Base-by-base conservation (phyloP, 2,888 invertebrate genomes). In the Cephus nigrinus region DNA sequence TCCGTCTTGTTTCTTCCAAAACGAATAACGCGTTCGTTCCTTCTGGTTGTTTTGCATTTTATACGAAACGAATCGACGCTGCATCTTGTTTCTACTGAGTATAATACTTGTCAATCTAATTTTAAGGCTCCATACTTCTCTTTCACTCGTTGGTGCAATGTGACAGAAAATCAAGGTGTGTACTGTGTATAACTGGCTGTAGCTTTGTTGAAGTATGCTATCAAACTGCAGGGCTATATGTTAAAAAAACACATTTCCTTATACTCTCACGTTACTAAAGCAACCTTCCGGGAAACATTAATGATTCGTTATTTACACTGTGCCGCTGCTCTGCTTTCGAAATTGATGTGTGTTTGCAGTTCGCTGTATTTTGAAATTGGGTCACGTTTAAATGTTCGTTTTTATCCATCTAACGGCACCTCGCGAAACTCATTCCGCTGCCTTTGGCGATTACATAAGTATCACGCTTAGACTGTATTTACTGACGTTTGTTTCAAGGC, bases 401-500 rank as follows among this genome's bases (percentile, higher is more conserved):
- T 55, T 55, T 55, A 55, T 55, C 55, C 55, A 55, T 55, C 55
- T 55, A 55, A 55, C 55, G 55, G 55, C 55, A 23, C 55, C 55
- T 55, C 55, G 55, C 55, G 23, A 55, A 55, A 55, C 55, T 55
- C 55, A 23, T 55, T 23, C 9, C 23, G 9, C 33, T 69, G 23
- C 55, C 34, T 31, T 34, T 31, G 12, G 32, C 32, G 36, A 73
- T 80, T 80, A 75, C 78, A 75, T 76, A 80, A 80, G 31, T 32
- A 11, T 40, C 74, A 71, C 75, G 55, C 9, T 76, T 76, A 80
- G 76, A 69, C 69, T n/a, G n/a, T 76, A 55, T 75, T 76, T 69
- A 76, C 69, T 32, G 76, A 76, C 75, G 34, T 73, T 72, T 77
- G 73, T 71, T 75, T 78, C 74, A 75, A 69, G 78, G 75, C 79